Evolutionary conservation across 2,797 vertebrate species (phyloP).

Genomic region (Nothura maculosa): DNA sequence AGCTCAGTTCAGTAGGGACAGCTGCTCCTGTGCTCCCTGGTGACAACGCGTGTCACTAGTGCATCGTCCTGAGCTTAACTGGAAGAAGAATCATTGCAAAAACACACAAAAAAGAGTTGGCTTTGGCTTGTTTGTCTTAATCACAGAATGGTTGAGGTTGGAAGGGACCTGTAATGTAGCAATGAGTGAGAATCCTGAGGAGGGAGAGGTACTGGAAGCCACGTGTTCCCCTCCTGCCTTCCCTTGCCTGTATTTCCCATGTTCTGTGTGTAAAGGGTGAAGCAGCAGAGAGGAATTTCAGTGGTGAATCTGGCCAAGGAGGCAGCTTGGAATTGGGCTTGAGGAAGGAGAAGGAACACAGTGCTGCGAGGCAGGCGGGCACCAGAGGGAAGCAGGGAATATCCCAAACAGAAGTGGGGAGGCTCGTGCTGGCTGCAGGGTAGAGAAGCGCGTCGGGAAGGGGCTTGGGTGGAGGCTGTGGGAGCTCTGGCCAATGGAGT

Average conservation of each 20-base stretch:
- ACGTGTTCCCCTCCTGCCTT: neutral
- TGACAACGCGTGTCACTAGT: neutral
- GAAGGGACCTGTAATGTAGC: neutral
- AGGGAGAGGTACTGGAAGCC: neutral
- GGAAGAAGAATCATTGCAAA: neutral
- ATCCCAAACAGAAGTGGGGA: constrained; percentile 8
- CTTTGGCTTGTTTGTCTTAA: neutral
- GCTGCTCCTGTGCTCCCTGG: neutral
- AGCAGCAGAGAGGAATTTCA: constrained; percentile 39
- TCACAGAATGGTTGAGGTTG: too few relatives aligned
- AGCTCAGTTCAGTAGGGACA: neutral
- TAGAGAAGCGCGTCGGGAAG: neutral
- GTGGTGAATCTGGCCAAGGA: constrained; percentile 25
- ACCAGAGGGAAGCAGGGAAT: constrained; percentile 26
- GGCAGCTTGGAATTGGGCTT: neutral
- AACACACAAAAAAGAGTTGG: too few relatives aligned
- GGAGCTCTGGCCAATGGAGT: neutral
- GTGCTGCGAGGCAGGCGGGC: constrained; percentile 28
- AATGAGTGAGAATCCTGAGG: neutral
- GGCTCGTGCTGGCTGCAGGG: neutral
- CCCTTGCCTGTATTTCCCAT: neutral
- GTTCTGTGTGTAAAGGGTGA: neutral
- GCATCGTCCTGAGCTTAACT: neutral
- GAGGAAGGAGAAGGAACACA: neutral
- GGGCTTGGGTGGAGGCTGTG: neutral